These are phyloP conservation scores for Stenoptilia bipunctidactyla DNA, from an alignment of 2,888 invertebrate genomes.

Conservation along the genomic window DNA sequence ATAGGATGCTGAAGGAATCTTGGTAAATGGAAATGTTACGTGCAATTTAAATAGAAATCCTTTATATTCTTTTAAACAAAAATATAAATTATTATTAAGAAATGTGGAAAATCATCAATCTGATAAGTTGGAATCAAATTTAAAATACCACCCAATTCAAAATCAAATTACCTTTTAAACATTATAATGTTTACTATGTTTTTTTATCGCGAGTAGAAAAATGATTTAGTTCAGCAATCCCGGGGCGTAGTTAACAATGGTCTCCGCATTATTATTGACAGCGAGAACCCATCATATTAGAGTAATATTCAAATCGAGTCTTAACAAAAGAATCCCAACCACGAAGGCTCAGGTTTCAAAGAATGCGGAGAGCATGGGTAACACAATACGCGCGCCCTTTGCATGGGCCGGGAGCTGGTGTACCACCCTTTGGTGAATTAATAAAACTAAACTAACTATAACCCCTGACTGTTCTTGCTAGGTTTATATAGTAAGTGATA, in stretches of 20 bases:
- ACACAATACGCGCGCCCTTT: slow-evolving; percentile 51
- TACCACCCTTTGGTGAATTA: slow-evolving; percentile 9
- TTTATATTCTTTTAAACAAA: no score
- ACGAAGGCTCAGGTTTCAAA: slow-evolving; percentile 48
- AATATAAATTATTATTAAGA: no score
- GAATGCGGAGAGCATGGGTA: slow-evolving; percentile 51
- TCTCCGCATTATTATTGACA: slow-evolving; percentile 29
- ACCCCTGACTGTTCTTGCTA: neutral
- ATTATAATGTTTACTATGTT: neutral
- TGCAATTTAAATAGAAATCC: no score
- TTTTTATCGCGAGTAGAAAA: neutral
- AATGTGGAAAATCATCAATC: no score
- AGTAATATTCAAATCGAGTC: slow-evolving; percentile 61
- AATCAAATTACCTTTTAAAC: slow-evolving; percentile 2
- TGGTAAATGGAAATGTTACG: no score
- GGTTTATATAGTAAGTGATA: no score
- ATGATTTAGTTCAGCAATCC: slow-evolving; percentile 1
- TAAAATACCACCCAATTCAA: slow-evolving; percentile 9
- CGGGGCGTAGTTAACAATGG: slow-evolving; percentile 11
- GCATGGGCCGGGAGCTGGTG: slow-evolving; percentile 20
- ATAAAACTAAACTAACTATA: slow-evolving; percentile 5
- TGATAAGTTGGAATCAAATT: no score
- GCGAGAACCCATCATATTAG: slow-evolving; percentile 45
- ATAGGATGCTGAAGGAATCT: no score
- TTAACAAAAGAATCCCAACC: slow-evolving; percentile 58